Percentiles rank a stretch among this genome's conserved stretches.
Conservation (phyloP, 2,888 invertebrate species). For the Tineola bisselliella region DNA sequence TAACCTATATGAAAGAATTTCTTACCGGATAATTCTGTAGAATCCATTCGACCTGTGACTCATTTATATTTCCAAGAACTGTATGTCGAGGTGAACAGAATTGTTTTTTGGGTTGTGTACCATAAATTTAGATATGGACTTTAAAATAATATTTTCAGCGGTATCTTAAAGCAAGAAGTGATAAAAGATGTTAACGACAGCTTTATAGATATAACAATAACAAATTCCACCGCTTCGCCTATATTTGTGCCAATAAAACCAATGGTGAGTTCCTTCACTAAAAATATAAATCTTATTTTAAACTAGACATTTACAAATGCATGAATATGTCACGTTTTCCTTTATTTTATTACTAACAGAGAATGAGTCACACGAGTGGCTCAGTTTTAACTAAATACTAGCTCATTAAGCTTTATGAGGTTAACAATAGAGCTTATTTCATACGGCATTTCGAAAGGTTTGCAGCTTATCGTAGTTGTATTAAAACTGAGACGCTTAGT, state of each 20-base stretch:
- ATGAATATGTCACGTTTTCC: too few species aligned
- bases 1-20: background rate
- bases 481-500: too few species aligned
- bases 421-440: too few species aligned
- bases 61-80: background rate
- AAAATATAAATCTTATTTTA: too few species aligned
- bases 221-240: constrained; percentile 22
- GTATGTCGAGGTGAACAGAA: background rate
- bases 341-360: too few species aligned
- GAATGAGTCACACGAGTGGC: too few species aligned
- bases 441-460: too few species aligned
- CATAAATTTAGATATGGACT: background rate
- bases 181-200: constrained; percentile 24
- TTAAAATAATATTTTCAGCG: constrained; percentile 35
- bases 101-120: background rate
- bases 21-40: background rate
- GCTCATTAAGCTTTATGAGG: too few species aligned
- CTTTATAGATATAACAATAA: constrained; percentile 16
- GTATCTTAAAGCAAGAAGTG: constrained; percentile 49
- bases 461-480: too few species aligned
- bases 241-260: constrained; percentile 51
- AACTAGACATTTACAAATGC: too few species aligned
- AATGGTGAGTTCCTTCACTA: constrained; percentile 37
- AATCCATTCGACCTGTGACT: background rate
- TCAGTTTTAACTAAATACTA: too few species aligned